Evolutionary conservation across 2,888 invertebrate genomes (phyloP).

Genomic region (Lepidochitona cinerea): DNA sequence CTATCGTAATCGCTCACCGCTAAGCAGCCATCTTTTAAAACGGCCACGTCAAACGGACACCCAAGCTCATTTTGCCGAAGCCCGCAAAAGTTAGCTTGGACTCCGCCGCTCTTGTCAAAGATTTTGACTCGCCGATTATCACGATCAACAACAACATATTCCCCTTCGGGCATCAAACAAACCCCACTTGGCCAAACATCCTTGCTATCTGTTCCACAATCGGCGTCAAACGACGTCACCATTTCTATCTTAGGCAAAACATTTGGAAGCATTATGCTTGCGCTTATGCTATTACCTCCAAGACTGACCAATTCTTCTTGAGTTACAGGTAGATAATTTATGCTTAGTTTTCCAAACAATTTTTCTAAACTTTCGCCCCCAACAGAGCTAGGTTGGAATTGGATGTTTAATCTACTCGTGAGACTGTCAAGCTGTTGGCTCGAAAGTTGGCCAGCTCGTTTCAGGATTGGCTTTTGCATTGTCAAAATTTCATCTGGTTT

Average conservation of each 20-base stretch:
- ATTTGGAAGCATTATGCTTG: constrained; percentile 44
- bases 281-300: constrained; percentile 28
- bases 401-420: constrained; percentile 36
- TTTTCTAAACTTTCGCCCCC: constrained; percentile 41
- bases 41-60: constrained; percentile 61
- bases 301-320: constrained; percentile 33
- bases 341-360: constrained; percentile 50
- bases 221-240: constrained; percentile 41
- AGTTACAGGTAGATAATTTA: constrained; percentile 36
- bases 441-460: constrained; percentile 48
- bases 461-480: constrained; percentile 41
- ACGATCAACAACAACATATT: constrained; percentile 58
- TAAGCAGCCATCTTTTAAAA: constrained; percentile 52
- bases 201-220: constrained; percentile 42
- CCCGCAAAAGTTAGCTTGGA: constrained; percentile 45
- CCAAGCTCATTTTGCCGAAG: constrained; percentile 43
- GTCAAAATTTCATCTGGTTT: constrained; percentile 53
- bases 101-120: constrained; percentile 45
- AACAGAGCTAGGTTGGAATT: constrained; percentile 45
- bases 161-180: constrained; percentile 40
- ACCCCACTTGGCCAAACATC: constrained; percentile 65
- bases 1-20: constrained; percentile 62
- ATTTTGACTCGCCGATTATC: constrained; percentile 63
- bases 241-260: constrained; percentile 36
- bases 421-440: constrained; percentile 49